phyloP scores from a whole-genome alignment of 2,888 invertebrate species.

The Orthosia gothica region DNA sequence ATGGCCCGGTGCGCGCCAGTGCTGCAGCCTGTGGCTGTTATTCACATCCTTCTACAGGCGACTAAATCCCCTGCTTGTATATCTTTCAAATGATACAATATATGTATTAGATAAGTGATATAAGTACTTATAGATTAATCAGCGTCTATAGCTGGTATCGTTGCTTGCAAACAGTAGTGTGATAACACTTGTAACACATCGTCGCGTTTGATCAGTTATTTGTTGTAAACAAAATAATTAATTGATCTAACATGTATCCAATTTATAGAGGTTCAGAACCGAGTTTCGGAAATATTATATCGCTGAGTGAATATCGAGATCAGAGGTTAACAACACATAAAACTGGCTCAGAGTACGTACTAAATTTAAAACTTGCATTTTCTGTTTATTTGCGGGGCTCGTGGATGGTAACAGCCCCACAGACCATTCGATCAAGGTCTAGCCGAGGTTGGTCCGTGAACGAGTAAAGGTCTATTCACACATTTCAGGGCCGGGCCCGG shows the following conservation, averaged over 20 bases:
- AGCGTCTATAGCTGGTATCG: not conserved
- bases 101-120: not conserved
- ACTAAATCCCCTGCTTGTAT: not conserved
- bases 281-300: not conserved
- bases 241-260: not conserved
- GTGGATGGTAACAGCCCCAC: not conserved
- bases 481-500: too few species aligned
- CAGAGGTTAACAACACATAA: constrained; percentile 11
- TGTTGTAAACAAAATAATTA: not conserved
- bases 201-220: constrained; percentile 20
- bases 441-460: not conserved
- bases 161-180: constrained; percentile 13
- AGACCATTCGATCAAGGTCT: not conserved
- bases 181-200: not conserved
- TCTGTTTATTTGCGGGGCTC: not conserved
- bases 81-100: not conserved
- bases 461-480: too few species aligned
- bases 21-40: too few species aligned
- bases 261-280: not conserved
- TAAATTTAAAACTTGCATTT: constrained; percentile 8
- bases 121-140: constrained; percentile 1
- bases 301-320: constrained; percentile 26
- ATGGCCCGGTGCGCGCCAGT: too few species aligned
- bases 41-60: too few species aligned
- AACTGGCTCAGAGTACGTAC: constrained; percentile 20